Evolutionary conservation across 2,113 vertebrate species (phyloP).

Genomic region (Ranitomeya variabilis): DNA sequence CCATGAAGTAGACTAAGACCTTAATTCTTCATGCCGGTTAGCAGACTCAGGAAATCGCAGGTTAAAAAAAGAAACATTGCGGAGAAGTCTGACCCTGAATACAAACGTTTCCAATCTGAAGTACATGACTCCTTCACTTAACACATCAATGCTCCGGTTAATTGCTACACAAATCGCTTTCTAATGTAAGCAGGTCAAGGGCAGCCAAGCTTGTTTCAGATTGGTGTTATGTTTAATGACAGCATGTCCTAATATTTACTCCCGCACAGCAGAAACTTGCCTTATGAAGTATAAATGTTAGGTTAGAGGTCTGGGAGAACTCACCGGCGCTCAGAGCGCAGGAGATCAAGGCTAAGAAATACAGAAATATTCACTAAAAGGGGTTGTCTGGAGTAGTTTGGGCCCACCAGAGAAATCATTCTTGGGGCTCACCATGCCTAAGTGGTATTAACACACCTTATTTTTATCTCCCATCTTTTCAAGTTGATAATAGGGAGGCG

Average conservation of each 20-base stretch:
- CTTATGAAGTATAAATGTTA: neutral
- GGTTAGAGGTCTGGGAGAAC: neutral
- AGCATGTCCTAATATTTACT: slow-evolving; percentile 22
- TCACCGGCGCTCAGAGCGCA: neutral
- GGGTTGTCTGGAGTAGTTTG: neutral
- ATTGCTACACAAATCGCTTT: slow-evolving; percentile 37
- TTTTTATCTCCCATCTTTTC: too few species aligned
- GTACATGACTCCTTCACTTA: slow-evolving; percentile 34
- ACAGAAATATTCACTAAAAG: neutral
- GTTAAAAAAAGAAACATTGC: neutral
- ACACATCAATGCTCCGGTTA: slow-evolving; percentile 48
- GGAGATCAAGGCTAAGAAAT: neutral
- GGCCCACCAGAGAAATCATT: too few species aligned
- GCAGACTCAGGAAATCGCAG: neutral
- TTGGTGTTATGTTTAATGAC: slow-evolving; percentile 30
- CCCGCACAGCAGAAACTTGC: neutral
- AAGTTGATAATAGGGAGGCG: too few species aligned
- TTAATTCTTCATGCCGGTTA: neutral
- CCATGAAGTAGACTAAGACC: neutral
- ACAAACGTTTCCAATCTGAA: slow-evolving; percentile 28
- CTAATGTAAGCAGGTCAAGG: slow-evolving; percentile 46
- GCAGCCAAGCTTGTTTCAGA: slow-evolving; percentile 6
- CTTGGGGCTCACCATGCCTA: too few species aligned
- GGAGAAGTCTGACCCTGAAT: neutral
- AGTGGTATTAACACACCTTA: too few species aligned